phyloP scores from a whole-genome alignment of 2,888 invertebrate genomes.

The Pandemis heparana region DNA sequence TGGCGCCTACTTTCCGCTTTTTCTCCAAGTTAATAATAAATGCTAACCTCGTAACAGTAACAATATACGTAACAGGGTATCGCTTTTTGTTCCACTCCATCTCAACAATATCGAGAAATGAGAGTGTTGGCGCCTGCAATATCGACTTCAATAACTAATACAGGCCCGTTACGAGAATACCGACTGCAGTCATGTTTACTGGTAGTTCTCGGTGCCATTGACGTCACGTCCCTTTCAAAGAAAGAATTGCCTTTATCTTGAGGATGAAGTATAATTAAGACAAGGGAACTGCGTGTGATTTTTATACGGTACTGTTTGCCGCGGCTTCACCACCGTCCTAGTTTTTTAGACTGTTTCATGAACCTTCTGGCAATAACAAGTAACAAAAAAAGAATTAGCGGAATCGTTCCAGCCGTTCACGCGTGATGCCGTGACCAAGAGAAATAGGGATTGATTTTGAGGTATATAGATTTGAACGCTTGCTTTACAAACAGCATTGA shows the following conservation, averaged over 20 bases:
- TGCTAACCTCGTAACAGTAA: conserved; percentile 48
- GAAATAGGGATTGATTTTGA: no score
- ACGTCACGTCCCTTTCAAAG: neutral
- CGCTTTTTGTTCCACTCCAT: conserved; percentile 28
- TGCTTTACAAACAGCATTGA: no score
- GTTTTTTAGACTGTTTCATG: no score
- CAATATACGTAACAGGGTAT: conserved; percentile 13
- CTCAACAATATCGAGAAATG: conserved; percentile 36
- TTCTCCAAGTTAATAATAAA: conserved; percentile 52
- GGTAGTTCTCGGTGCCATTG: neutral
- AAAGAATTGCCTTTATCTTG: neutral
- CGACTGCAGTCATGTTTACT: conserved; percentile 9
- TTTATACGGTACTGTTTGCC: no score
- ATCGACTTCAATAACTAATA: conserved; percentile 25
- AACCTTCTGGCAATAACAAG: no score
- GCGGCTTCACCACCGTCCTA: no score
- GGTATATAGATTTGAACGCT: no score
- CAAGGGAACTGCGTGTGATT: neutral
- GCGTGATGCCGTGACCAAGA: no score
- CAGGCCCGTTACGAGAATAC: conserved; percentile 14
- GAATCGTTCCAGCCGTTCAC: no score
- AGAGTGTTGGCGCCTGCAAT: conserved; percentile 33
- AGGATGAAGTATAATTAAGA: neutral
- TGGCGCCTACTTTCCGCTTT: conserved; percentile 54
- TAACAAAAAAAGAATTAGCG: no score